A percentile compares a stretch with the other conserved stretches of the same genome.
These are phyloP conservation scores for Actias luna DNA, from an alignment of 2,888 invertebrate genomes.

Conservation along the genomic window DNA sequence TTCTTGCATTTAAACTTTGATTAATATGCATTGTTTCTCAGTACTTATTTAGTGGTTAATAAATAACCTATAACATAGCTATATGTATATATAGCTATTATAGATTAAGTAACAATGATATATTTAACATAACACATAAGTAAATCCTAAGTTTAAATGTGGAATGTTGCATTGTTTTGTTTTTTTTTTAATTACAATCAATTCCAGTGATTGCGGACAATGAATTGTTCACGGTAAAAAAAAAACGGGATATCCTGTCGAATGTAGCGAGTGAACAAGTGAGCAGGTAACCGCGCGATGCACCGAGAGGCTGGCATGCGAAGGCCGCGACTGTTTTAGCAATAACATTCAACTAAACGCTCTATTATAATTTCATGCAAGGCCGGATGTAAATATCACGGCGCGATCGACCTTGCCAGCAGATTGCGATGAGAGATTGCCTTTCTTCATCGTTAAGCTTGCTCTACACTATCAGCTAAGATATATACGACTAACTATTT, in stretches of 20 bases:
- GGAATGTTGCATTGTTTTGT: neutral
- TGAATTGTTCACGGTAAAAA: neutral
- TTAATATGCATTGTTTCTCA: too few relatives aligned
- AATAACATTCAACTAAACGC: conserved; percentile 32
- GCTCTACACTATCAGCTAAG: conserved; percentile 1
- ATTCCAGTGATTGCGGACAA: neutral
- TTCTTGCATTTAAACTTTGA: too few relatives aligned
- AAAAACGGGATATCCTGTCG: neutral
- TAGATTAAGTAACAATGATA: too few relatives aligned
- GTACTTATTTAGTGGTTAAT: too few relatives aligned
- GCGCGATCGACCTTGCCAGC: conserved; percentile 43
- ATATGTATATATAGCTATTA: too few relatives aligned
- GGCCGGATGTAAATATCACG: conserved; percentile 43
- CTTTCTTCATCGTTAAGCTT: conserved; percentile 37
- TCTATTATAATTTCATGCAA: conserved; percentile 48
- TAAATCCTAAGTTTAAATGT: too few relatives aligned
- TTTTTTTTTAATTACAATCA: neutral
- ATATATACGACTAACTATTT: neutral
- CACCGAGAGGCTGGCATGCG: conserved; percentile 23
- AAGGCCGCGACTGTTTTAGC: conserved; percentile 28
- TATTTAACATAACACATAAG: too few relatives aligned
- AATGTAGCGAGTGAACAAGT: neutral
- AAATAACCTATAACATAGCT: too few relatives aligned
- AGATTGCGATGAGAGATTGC: conserved; percentile 31
- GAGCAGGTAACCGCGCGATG: neutral